Conservation (phyloP, 1,140 invertebrate genomes). For the Megathymus violae region DNA sequence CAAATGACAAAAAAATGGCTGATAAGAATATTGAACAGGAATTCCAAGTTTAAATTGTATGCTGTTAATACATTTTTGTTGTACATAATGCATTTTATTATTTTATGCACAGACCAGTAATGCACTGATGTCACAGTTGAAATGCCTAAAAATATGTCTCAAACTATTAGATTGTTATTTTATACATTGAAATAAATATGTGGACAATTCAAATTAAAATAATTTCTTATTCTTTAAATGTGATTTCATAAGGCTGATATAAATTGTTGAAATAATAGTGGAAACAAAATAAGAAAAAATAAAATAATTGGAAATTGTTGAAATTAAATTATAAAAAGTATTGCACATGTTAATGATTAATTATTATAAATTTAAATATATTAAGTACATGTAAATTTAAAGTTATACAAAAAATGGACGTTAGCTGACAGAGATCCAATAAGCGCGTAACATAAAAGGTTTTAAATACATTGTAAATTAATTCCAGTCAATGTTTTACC, state of each 20-base stretch:
- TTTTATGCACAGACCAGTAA: too few species aligned
- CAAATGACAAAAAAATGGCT: slow-evolving; percentile 43
- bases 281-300: background rate
- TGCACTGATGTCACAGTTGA: too few species aligned
- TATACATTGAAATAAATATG: too few species aligned
- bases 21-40: too few species aligned
- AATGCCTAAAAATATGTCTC: too few species aligned
- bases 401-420: slow-evolving; percentile 40
- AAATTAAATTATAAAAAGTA: slow-evolving; percentile 36
- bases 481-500: slow-evolving; percentile 35
- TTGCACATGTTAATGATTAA: slow-evolving; percentile 43
- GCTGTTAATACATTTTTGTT: too few species aligned
- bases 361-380: slow-evolving; percentile 24
- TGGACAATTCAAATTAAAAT: too few species aligned
- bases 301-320: slow-evolving; percentile 10
- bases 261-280: too few species aligned
- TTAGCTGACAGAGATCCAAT: slow-evolving; percentile 44
- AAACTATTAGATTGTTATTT: too few species aligned
- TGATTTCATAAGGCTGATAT: too few species aligned
- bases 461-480: slow-evolving; percentile 26
- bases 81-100: slow-evolving; percentile 37
- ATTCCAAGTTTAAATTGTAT: too few species aligned
- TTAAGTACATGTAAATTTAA: slow-evolving; percentile 44
- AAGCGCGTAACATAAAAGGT: slow-evolving; percentile 9
- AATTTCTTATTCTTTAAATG: too few species aligned